Percentiles rank a stretch among this genome's conserved stretches.
Evolutionary conservation across 1,140 invertebrate genomes (phyloP).

Genomic region (Linepithema humile): DNA sequence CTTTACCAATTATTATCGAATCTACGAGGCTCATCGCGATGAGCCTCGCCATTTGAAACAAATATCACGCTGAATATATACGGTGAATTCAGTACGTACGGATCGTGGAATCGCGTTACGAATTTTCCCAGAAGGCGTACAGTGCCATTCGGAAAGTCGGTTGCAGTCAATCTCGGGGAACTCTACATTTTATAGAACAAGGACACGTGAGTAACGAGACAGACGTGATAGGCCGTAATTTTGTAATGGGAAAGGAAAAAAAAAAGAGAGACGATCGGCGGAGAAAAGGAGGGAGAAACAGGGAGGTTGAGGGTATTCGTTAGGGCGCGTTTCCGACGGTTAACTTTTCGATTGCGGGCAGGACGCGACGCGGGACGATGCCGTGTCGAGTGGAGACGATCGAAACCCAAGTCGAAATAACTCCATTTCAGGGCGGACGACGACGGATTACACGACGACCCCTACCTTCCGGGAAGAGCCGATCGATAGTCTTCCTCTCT

Average conservation of each 20-base stretch:
- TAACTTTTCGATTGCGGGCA: conserved; percentile 61
- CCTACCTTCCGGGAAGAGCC: conserved; percentile 74
- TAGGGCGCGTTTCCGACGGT: conserved; percentile 54
- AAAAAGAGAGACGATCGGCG: not conserved
- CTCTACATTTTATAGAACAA: not conserved
- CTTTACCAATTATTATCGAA: no score
- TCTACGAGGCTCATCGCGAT: no score
- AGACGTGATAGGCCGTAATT: not conserved
- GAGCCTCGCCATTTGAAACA: no score
- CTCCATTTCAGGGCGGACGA: conserved; percentile 72
- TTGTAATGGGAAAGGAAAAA: conserved; percentile 7
- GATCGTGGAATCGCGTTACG: not conserved
- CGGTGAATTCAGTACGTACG: no score
- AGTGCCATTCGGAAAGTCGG: no score
- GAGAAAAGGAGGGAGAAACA: not conserved
- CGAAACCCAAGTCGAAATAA: conserved; percentile 75
- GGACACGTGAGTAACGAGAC: not conserved
- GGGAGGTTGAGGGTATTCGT: conserved; percentile 26
- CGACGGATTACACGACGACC: conserved; percentile 71
- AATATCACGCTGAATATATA: no score
- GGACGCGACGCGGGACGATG: conserved; percentile 52
- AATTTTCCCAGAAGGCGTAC: not conserved
- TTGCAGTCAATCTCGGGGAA: not conserved
- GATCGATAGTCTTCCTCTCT: conserved; percentile 72
- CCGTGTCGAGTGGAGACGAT: conserved; percentile 57